Conservation (phyloP, 2,888 invertebrate species). For the Halocaridina rubra region DNA sequence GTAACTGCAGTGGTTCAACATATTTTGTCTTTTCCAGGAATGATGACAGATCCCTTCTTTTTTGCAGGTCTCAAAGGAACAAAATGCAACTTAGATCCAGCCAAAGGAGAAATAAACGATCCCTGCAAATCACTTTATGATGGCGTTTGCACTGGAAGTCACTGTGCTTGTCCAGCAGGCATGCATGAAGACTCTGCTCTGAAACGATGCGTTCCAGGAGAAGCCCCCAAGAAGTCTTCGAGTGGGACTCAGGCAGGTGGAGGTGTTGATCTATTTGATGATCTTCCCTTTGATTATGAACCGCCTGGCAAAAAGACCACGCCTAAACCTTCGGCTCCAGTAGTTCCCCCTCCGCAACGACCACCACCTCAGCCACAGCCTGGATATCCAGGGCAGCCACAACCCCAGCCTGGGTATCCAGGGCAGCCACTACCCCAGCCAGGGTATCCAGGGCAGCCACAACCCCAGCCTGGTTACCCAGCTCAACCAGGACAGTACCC, state of each 20-base stretch:
- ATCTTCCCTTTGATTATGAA: constrained; percentile 7
- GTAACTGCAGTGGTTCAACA: no score
- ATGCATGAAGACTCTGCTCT: constrained; percentile 49
- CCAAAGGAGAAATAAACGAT: constrained; percentile 51
- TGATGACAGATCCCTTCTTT: no score
- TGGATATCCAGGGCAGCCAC: no score
- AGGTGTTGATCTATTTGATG: constrained; percentile 50
- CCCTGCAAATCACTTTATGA: constrained; percentile 52
- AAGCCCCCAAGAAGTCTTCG: not conserved
- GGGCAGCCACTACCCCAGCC: constrained; percentile 40
- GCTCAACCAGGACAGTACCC: constrained; percentile 48
- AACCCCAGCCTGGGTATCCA: constrained; percentile 18
- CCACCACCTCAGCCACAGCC: constrained; percentile 15
- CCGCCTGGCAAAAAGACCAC: not conserved
- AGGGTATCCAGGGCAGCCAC: constrained; percentile 35
- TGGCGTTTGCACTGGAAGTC: constrained; percentile 45
- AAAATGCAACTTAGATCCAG: constrained; percentile 57
- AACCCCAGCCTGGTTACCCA: constrained; percentile 42
- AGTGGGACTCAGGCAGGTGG: not conserved
- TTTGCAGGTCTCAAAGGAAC: constrained; percentile 50
- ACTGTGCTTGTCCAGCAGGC: constrained; percentile 57
- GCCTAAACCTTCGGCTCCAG: constrained; percentile 10
- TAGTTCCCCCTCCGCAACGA: constrained; percentile 17
- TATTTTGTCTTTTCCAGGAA: no score
- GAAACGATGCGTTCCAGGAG: constrained; percentile 33